Percentiles rank a stretch among this genome's conserved stretches.
Evolutionary conservation across 2,797 vertebrate genomes (phyloP).

Genomic region (Schizopygopsis pylzovi): DNA sequence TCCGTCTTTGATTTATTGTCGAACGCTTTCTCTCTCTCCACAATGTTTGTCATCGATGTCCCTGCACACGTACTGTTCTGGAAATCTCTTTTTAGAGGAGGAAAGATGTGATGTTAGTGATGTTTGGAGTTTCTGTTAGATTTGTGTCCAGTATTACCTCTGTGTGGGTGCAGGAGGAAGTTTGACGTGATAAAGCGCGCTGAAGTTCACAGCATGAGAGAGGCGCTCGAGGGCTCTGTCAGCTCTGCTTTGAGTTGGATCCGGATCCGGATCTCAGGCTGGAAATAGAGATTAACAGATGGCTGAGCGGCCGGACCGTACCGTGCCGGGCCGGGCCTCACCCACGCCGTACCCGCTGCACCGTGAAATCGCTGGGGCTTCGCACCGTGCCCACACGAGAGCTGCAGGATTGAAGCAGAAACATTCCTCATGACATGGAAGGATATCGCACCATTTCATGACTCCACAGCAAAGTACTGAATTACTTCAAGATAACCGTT

Average conservation of each 20-base stretch:
- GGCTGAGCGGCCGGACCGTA: conserved; percentile 65
- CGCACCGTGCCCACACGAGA: conserved; percentile 19
- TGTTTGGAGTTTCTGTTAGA: neutral
- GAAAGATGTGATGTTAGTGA: neutral
- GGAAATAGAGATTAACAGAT: conserved; percentile 81
- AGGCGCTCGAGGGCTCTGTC: conserved; percentile 48
- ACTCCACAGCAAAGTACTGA: neutral
- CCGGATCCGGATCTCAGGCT: conserved; percentile 69
- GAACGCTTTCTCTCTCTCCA: neutral
- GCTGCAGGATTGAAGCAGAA: neutral
- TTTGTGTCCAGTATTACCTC: neutral
- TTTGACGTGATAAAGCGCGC: neutral
- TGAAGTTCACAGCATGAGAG: conserved; percentile 40
- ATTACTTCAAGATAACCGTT: neutral
- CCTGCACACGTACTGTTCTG: neutral
- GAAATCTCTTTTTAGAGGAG: neutral
- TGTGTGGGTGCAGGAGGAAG: neutral
- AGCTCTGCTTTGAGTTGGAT: conserved; percentile 61
- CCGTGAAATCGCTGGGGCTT: conserved; percentile 51
- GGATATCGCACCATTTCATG: neutral
- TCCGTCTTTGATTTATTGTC: conserved; percentile 20
- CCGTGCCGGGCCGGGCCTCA: conserved; percentile 63
- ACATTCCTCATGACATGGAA: neutral
- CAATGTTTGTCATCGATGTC: conserved; percentile 1
- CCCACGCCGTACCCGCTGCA: conserved; percentile 68